Percentiles rank a stretch among this genome's conserved stretches.
phyloP scores from a whole-genome alignment of 37 sponge, comb jelly and placozoan genomes.

The Ianthella basta region DNA sequence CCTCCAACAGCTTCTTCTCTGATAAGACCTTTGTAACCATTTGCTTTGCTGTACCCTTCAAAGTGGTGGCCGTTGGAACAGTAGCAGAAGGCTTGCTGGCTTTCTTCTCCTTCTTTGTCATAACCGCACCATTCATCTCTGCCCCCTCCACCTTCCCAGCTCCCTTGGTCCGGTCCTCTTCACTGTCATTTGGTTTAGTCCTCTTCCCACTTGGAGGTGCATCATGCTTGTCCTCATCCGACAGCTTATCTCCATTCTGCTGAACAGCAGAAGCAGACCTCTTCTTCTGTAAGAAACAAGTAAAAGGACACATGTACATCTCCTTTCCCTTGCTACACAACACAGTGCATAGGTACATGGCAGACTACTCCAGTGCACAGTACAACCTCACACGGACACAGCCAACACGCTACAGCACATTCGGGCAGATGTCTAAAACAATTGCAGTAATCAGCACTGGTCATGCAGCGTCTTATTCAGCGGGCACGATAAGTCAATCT shows the following conservation, averaged over 20 bases:
- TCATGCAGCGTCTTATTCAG: too few relatives aligned
- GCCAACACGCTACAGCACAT: too few relatives aligned
- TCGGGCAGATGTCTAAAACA: too few relatives aligned
- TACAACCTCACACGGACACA: too few relatives aligned
- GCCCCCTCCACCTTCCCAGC: not conserved
- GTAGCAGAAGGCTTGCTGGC: not conserved
- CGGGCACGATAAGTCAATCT: too few relatives aligned
- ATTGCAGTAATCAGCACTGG: too few relatives aligned
- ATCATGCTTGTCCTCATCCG: not conserved
- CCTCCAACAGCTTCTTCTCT: slow-evolving; percentile 21
- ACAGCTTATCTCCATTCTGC: not conserved
- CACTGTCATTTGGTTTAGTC: not conserved
- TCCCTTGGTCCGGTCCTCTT: not conserved
- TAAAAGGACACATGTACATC: too few relatives aligned
- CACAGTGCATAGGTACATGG: too few relatives aligned
- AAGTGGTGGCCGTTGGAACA: not conserved
- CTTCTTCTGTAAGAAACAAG: slow-evolving; percentile 7
- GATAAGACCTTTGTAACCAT: not conserved
- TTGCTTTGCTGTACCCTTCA: not conserved
- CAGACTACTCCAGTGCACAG: too few relatives aligned
- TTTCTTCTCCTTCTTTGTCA: slow-evolving; percentile 26
- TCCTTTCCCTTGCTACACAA: too few relatives aligned
- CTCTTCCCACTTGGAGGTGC: slow-evolving; percentile 15
- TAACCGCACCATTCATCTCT: not conserved
- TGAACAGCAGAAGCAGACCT: not conserved